Conservation (phyloP, 2,888 invertebrate genomes). For the Clepsis dumicolana region DNA sequence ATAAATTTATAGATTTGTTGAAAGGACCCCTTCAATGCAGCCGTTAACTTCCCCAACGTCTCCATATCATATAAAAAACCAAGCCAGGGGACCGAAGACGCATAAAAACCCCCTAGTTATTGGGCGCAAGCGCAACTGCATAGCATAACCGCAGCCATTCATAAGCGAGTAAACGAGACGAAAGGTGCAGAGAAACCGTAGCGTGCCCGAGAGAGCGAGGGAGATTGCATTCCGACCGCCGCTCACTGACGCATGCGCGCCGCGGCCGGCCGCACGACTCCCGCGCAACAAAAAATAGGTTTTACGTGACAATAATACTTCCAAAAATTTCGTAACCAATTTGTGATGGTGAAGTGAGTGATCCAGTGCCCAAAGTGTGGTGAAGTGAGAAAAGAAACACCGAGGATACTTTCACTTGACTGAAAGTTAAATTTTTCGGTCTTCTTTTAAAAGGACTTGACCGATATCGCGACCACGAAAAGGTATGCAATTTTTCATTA, state of each 20-base stretch:
- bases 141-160: conserved; percentile 72
- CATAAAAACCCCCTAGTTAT: conserved; percentile 58
- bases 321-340: conserved; percentile 64
- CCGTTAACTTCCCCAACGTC: conserved; percentile 22
- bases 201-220: conserved; percentile 78
- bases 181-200: conserved; percentile 63
- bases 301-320: conserved; percentile 60
- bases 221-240: conserved; percentile 77
- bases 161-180: conserved; percentile 76
- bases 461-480: conserved; percentile 56
- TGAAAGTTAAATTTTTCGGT: conserved; percentile 85
- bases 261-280: conserved; percentile 50
- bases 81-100: conserved; percentile 52
- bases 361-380: conserved; percentile 63
- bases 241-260: conserved; percentile 59
- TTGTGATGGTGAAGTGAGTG: conserved; percentile 63
- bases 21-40: not conserved
- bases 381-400: conserved; percentile 63
- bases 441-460: conserved; percentile 68
- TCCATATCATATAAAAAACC: conserved; percentile 43
- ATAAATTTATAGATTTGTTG: not conserved
- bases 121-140: conserved; percentile 63
- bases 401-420: conserved; percentile 85
- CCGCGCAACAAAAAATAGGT: conserved; percentile 46
- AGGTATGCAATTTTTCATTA: conserved; percentile 57